A percentile compares a stretch with the other conserved stretches of the same genome.
These are phyloP conservation scores for Hoplostethus atlanticus DNA, from an alignment of 2,797 vertebrate genomes.

Conservation along the genomic window DNA sequence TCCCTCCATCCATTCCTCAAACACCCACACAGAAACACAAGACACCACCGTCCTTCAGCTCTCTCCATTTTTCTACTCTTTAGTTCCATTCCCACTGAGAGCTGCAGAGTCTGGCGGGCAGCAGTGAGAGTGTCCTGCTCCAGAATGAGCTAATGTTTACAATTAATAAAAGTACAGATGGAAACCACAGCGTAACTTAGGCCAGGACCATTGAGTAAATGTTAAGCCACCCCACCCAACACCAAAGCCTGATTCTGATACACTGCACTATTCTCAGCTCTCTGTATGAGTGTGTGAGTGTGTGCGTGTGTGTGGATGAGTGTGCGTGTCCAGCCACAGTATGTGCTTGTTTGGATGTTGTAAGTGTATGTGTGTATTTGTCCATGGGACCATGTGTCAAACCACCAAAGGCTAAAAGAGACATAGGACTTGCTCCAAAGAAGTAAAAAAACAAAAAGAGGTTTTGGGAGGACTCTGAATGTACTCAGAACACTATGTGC, in stretches of 20 bases:
- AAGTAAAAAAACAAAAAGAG: constrained; percentile 20
- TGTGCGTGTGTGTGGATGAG: constrained; percentile 8
- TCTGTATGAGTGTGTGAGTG: constrained; percentile 21
- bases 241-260: constrained; percentile 27
- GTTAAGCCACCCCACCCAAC: constrained; percentile 63
- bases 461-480: background rate
- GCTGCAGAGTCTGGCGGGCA: constrained; percentile 49
- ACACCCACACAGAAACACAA: constrained; percentile 68
- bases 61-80: background rate
- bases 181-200: constrained; percentile 62
- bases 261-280: constrained; percentile 44
- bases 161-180: constrained; percentile 74
- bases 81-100: constrained; percentile 43
- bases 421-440: constrained; percentile 13
- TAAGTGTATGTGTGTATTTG: constrained; percentile 8
- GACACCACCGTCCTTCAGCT: constrained; percentile 42
- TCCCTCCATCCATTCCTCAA: constrained; percentile 62
- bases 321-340: background rate
- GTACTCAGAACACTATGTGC: constrained; percentile 39
- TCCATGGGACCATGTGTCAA: constrained; percentile 17
- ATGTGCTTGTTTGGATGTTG: background rate
- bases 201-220: constrained; percentile 55
- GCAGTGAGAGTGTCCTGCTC: constrained; percentile 41
- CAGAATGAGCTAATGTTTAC: constrained; percentile 75
- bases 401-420: constrained; percentile 39